Base-by-base conservation (phyloP, 2,113 vertebrate species). In the Grantiella picta region DNA sequence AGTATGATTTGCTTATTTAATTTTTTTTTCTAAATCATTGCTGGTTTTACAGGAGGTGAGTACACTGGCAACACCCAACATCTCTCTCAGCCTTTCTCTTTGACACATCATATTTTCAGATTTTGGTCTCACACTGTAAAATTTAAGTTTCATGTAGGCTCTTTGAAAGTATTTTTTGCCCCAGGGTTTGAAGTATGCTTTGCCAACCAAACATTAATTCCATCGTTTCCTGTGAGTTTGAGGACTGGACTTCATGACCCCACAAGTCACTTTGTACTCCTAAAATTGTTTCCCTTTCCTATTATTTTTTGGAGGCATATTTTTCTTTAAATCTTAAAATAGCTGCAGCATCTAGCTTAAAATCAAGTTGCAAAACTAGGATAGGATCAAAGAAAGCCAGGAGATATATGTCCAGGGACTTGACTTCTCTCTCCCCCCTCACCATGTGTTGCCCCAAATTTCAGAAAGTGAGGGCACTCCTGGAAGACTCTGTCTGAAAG, bases 311-410 rank as follows among this genome's bases (percentile, higher is more conserved):
- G 35, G 2, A 24, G 68, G 5, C 27, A 36, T 23, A 50, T 20
- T 82, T 93, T 93, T 78, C 45, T 92, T 90, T 83, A 61, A 60
- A 89, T 75, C 76, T 77, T 80, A 65, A 92, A 96, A 89, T 61
- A 90, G 40, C 44, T 81, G 38, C 36, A 68, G 15, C 33, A 44
- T 71, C 36, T 75, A 68, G 20, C 57, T 89, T 61, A 36, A 94
- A 96, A 81, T 72, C n/a, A 61, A 90, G 64, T 31, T 72, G 64
- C 54, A 86, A 89, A 94, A 75, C 44, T 72, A 68, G 49, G 61
- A 75, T 78, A 78, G 0, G 3, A 89, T 65, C 60, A 96, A 94
- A 92, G 61, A 76, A 86, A 90, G 15, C 44, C 82, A 57, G 22
- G n/a, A 89, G 47, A 77, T 36, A 68, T 9, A 64, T 52, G 52